Evolutionary conservation across 2,113 vertebrate genomes (phyloP).

Genomic region (Tachysurus fulvidraco): DNA sequence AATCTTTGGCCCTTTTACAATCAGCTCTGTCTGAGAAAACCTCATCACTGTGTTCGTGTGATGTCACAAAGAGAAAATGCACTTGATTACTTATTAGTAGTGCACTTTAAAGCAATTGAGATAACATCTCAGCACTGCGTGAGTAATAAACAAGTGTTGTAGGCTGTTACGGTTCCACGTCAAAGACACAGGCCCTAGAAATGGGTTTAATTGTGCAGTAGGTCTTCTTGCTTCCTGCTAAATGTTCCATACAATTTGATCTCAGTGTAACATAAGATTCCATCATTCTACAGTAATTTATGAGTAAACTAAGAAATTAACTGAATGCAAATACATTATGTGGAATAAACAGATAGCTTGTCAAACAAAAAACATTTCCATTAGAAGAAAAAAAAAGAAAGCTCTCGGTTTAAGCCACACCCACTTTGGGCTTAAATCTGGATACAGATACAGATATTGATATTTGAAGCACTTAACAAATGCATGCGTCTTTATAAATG

Average conservation of each 20-base stretch:
- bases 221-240: not conserved
- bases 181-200: not conserved
- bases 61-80: slow-evolving; percentile 12
- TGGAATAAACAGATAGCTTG: not conserved
- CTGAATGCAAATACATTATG: no score
- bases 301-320: not conserved
- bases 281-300: not conserved
- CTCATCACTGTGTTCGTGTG: not conserved
- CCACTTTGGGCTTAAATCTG: not conserved
- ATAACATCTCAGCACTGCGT: not conserved
- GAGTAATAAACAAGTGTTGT: slow-evolving; percentile 1
- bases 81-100: slow-evolving; percentile 43
- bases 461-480: no score
- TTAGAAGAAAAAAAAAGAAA: not conserved
- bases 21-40: not conserved
- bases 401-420: no score
- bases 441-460: not conserved
- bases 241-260: not conserved
- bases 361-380: not conserved
- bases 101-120: not conserved
- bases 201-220: slow-evolving; percentile 1
- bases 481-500: not conserved
- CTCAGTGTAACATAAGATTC: not conserved
- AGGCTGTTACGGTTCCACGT: not conserved
- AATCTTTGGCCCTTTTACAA: slow-evolving; percentile 32